Evolutionary conservation across 2,888 invertebrate genomes (phyloP), one percentile per base, ranked within the genome.

Genomic region (Cotesia congregata): DNA sequence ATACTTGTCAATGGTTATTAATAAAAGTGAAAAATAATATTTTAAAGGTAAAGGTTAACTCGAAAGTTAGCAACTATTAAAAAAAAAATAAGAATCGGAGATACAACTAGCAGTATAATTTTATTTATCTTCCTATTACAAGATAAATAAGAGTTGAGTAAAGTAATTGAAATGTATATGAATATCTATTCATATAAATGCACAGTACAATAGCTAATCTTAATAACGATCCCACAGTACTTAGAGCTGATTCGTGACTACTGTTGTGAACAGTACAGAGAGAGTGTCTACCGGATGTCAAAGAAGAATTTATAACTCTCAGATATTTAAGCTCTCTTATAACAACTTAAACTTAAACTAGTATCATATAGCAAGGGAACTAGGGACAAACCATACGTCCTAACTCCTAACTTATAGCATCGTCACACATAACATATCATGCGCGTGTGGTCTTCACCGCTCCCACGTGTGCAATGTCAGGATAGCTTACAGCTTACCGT

Each of bases 391-490:
- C 50, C 50, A 50, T 12, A 50, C 50, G 50, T 50, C 12, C 12
- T 9, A 50, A 50, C 4, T 50, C 50, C 50, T 50, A 50, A 30
- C 30, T 30, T 30, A 30, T 30, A 12, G 50, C 12, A 50, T 50
- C 50, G 50, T 50, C 50, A 50, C 50, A 40, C 39, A 72, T 7
- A 64, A 15, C 59, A 39, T 20, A 17, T 40, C 5, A 17, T 20
- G 68, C 68, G 68, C 68, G 75, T 75, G 75, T 69, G 75, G 75
- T 75, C 69, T 62, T 39, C 20, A 68, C 41, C 17, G 68, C 41
- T 7, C 68, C 41, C 68, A 68, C 68, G 68, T 68, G 68, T 68
- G 41, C 6, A 17, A 7, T 68, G 15, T 41, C 15, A 17, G 15
- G 7, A 68, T 41, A 68, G 50, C 50, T 68, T 17, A 40, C 40